Evolutionary conservation across 2,797 vertebrate species (phyloP).

Genomic region (Capromys pilorides): DNA sequence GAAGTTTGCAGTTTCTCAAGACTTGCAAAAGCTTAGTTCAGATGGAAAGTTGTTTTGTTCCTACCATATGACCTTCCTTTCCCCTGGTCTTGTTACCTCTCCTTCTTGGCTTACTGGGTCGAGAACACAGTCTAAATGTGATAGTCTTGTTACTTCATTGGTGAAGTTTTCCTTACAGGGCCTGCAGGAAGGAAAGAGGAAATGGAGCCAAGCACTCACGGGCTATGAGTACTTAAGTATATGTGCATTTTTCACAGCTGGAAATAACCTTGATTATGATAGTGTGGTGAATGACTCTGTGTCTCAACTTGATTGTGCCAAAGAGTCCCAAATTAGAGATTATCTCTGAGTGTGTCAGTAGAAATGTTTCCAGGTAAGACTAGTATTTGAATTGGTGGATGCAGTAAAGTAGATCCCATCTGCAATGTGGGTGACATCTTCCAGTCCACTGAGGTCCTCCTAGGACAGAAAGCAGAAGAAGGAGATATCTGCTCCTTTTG

Average conservation of each 20-base stretch:
- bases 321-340: neutral
- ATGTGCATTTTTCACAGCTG: neutral
- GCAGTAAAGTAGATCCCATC: neutral
- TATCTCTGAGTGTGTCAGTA: neutral
- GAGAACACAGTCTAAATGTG: neutral
- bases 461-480: neutral
- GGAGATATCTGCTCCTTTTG: neutral
- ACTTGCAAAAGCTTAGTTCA: too few relatives aligned
- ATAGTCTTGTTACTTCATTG: neutral
- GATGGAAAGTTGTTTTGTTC: too few relatives aligned
- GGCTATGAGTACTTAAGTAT: neutral
- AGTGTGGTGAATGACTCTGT: neutral
- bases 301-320: neutral
- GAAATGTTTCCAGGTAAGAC: neutral
- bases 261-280: conserved; percentile 5
- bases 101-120: too few relatives aligned
- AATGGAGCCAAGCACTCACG: neutral
- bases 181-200: neutral
- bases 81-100: too few relatives aligned
- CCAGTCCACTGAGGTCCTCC: neutral
- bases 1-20: too few relatives aligned
- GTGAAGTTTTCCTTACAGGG: neutral
- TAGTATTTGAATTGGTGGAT: neutral
- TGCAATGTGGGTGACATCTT: neutral
- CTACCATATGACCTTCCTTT: too few relatives aligned